Evolutionary conservation across 2,113 vertebrate species (phyloP).

Genomic region (Leptobrachium leishanense): DNA sequence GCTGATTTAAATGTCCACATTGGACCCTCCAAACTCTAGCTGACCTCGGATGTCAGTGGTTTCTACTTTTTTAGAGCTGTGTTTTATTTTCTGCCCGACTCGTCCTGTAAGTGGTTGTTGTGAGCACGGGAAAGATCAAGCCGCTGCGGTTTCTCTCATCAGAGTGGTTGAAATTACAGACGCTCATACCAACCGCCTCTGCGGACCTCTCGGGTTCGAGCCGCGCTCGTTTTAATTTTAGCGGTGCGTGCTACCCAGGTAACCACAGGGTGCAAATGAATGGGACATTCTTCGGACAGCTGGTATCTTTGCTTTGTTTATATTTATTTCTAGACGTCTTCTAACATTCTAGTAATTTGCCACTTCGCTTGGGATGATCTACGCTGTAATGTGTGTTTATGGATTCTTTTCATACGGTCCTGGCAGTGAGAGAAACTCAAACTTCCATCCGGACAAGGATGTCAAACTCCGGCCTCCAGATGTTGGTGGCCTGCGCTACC

Average conservation of each 20-base stretch:
- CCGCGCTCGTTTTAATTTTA: background rate
- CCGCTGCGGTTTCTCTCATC: conserved; percentile 33
- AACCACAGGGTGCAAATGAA: conserved; percentile 23
- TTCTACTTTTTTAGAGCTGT: conserved; percentile 11
- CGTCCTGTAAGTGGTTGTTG: conserved; percentile 6
- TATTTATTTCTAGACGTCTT: conserved; percentile 10
- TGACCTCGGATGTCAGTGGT: conserved; percentile 23
- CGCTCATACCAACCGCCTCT: conserved; percentile 4
- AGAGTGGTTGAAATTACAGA: conserved; percentile 42
- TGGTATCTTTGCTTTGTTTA: background rate
- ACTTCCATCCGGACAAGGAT: too few species aligned
- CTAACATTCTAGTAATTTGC: background rate
- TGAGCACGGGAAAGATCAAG: conserved; percentile 22
- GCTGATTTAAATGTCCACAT: too few species aligned
- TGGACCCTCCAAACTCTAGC: background rate
- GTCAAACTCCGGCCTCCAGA: too few species aligned
- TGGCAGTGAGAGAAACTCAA: background rate
- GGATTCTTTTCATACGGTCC: background rate
- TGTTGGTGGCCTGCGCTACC: too few species aligned
- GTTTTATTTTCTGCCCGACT: conserved; percentile 15
- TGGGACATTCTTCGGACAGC: conserved; percentile 13
- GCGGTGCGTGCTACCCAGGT: background rate
- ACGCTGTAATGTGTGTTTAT: background rate
- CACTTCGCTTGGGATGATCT: background rate
- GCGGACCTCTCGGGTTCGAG: background rate